These are phyloP conservation scores for Chloroceryle amazona DNA, from an alignment of 2,797 vertebrate genomes.

Conservation along the genomic window DNA sequence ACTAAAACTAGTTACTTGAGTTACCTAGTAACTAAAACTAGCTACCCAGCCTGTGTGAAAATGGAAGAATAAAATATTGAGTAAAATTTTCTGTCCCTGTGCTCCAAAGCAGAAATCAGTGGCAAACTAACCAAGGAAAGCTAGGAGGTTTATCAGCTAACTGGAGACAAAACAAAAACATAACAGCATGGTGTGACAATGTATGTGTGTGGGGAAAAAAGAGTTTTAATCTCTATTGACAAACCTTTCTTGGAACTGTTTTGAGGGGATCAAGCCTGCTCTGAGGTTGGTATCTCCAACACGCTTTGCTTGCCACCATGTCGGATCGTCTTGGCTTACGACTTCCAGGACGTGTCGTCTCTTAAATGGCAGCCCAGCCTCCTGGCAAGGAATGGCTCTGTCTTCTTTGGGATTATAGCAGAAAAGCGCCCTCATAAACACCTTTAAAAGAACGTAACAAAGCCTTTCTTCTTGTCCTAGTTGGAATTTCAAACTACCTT, in stretches of 20 bases:
- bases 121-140: background rate
- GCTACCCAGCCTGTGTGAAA: background rate
- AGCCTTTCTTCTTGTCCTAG: background rate
- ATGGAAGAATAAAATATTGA: background rate
- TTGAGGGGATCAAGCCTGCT: slow-evolving; percentile 84
- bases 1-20: background rate
- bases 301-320: slow-evolving; percentile 85
- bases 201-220: fast-evolving
- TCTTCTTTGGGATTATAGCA: slow-evolving; percentile 84
- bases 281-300: slow-evolving; percentile 83
- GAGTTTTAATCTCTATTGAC: background rate
- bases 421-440: slow-evolving; percentile 84
- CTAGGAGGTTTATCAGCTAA: background rate
- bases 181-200: background rate
- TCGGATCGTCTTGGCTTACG: slow-evolving; percentile 84
- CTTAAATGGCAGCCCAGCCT: slow-evolving; percentile 83
- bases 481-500: background rate
- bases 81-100: background rate
- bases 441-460: slow-evolving; percentile 56
- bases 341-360: slow-evolving; percentile 82
- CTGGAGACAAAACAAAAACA: background rate
- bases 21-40: background rate
- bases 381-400: slow-evolving; percentile 85
- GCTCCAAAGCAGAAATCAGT: background rate
- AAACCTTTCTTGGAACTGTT: slow-evolving; percentile 86